Evolutionary conservation across 2,888 invertebrate species (phyloP).

Genomic region (Gortyna flavago): DNA sequence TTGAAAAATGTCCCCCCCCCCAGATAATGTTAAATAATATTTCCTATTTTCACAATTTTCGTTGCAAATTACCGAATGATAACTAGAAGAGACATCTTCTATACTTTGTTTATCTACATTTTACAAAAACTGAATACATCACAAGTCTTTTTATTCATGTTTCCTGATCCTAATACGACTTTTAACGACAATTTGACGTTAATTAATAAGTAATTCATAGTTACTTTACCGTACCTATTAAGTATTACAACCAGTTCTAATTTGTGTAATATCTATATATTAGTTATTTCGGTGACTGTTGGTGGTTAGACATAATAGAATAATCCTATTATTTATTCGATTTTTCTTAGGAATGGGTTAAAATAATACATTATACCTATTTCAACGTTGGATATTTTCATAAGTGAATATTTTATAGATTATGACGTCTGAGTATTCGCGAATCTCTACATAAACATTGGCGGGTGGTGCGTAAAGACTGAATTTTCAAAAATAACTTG

Average conservation of each 20-base stretch:
- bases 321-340: neutral
- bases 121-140: neutral
- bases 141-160: neutral
- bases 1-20: slow-evolving; percentile 2
- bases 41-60: neutral
- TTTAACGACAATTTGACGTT: neutral
- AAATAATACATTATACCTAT: neutral
- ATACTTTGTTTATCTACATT: neutral
- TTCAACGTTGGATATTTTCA: neutral
- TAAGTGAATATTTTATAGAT: neutral
- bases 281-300: neutral
- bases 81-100: neutral
- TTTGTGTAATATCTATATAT: neutral
- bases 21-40: slow-evolving; percentile 8
- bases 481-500: slow-evolving; percentile 85
- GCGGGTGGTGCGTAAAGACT: slow-evolving; percentile 74
- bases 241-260: slow-evolving; percentile 12
- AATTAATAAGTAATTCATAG: slow-evolving; percentile 27
- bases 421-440: slow-evolving; percentile 56
- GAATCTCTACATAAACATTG: slow-evolving; percentile 68
- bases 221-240: neutral
- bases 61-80: neutral
- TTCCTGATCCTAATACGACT: neutral
- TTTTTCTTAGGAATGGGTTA: neutral
- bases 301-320: slow-evolving; percentile 12